Evolutionary conservation across 2,797 vertebrate species (phyloP), one percentile per base, ranked within the genome.

Genomic region (Acanthurus leucopareius): DNA sequence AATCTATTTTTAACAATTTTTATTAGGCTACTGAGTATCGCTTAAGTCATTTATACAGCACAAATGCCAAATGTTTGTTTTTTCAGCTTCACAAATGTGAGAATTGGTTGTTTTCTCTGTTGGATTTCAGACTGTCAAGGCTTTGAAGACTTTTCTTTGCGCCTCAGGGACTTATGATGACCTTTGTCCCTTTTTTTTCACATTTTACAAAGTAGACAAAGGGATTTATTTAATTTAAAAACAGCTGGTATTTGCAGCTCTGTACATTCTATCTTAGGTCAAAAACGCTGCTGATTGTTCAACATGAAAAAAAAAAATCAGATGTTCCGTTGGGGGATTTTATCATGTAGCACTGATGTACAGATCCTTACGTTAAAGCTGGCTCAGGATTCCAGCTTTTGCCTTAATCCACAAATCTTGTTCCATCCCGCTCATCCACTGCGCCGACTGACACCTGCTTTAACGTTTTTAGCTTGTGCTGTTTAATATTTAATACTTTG

Each of bases 401-500:
- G 17, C 62, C 25, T 54, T 72, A 65, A 83, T 87, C 67, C 56
- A 78, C 71, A 80, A 68, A 70, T 79, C 84, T 65, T 74, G 63
- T 79, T 77, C 61, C 77, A 47, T 77, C 56, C 66, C 22, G 25
- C 54, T 78, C 74, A n/a, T 47, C 66, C 45, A n/a, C 67, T 35
- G 10, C 28, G 56, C 76, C 45, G 61, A 79, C 57, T 71, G 69
- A 56, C 40, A n/a, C 52, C 59, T 19, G 20, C 78, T 79, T 47
- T 71, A 73, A 83, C 69, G 38, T 47, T 69, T 77, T 52, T 42
- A 58, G 66, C 77, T 73, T 67, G 15, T 63, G 69, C 77, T 49
- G 20, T 84, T 92, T 62, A 93, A 90, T 93, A 84, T 92, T 92
- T 93, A 76, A 90, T 83, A 58, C 42, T 19, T 74, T 13, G 49